Conservation (phyloP, 2,888 invertebrate genomes). For the Pandemis cinnamomeana region DNA sequence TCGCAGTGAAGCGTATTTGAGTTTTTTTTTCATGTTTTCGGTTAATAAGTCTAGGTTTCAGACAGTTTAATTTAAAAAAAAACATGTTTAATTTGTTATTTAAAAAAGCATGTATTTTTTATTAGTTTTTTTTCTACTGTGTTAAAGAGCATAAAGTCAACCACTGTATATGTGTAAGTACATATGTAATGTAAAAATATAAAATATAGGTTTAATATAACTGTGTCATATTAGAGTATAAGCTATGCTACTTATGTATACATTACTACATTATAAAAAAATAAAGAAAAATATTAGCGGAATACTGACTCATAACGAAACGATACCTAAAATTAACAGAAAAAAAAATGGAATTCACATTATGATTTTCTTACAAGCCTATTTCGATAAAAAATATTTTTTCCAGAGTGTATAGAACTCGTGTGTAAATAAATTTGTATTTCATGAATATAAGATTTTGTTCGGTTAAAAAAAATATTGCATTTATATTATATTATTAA, state of each 20-base stretch:
- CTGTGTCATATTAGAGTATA: constrained; percentile 83
- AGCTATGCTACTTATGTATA: constrained; percentile 83
- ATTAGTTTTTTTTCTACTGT: constrained; percentile 7
- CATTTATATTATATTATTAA: constrained; percentile 74
- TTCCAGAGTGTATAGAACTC: constrained; percentile 58
- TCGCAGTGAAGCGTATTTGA: background rate
- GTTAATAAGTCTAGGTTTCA: constrained; percentile 8
- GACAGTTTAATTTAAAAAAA: background rate
- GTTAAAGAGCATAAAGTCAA: constrained; percentile 56
- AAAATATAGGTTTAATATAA: constrained; percentile 80
- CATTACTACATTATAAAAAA: constrained; percentile 76
- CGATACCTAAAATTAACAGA: constrained; percentile 37
- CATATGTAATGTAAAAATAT: constrained; percentile 79
- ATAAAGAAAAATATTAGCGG: constrained; percentile 74
- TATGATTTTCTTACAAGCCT: constrained; percentile 31
- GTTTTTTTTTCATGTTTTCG: constrained; percentile 26
- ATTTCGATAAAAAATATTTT: constrained; percentile 21
- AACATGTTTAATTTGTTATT: background rate
- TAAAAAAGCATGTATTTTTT: too few relatives aligned
- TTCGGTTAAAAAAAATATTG: constrained; percentile 75
- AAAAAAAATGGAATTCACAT: constrained; percentile 26
- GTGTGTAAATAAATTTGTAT: constrained; percentile 81
- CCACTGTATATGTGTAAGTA: constrained; percentile 81
- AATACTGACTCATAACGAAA: constrained; percentile 68
- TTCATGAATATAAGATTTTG: constrained; percentile 69